Conservation (phyloP, 2,888 invertebrate species). For the Drosophila fungiperda region DNA sequence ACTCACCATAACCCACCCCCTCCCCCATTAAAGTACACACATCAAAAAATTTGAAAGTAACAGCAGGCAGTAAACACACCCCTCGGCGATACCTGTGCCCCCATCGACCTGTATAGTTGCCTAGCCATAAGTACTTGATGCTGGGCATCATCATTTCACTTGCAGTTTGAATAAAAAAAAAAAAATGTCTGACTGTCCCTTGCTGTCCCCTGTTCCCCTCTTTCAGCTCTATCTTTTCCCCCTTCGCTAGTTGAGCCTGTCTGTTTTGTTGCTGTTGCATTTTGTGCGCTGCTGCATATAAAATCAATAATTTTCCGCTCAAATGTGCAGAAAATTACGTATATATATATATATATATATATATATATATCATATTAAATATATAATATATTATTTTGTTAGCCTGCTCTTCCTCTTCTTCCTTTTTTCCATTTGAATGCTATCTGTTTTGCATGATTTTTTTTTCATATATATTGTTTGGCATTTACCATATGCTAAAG, state of each 20-base stretch:
- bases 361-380: background rate
- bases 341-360: background rate
- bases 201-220: conserved; percentile 12
- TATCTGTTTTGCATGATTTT: background rate
- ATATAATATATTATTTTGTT: conserved; percentile 33
- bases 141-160: conserved; percentile 6
- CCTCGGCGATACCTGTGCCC: background rate
- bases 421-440: background rate
- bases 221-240: background rate
- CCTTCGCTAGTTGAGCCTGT: conserved; percentile 14
- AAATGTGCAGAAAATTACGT: conserved; percentile 81
- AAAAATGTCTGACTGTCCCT: background rate
- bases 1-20: background rate
- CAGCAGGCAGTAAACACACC: conserved; percentile 17
- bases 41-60: conserved; percentile 79
- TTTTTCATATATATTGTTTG: background rate
- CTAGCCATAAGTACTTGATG: conserved; percentile 36
- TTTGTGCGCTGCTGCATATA: conserved; percentile 60
- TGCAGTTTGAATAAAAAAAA: background rate
- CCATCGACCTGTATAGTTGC: conserved; percentile 1
- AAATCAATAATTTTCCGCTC: conserved; percentile 81
- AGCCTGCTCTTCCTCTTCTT: background rate
- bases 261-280: conserved; percentile 61
- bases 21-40: conserved; percentile 56
- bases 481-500: conserved; percentile 28